Conservation (phyloP, 2,888 invertebrate genomes). For the Pocota personata region DNA sequence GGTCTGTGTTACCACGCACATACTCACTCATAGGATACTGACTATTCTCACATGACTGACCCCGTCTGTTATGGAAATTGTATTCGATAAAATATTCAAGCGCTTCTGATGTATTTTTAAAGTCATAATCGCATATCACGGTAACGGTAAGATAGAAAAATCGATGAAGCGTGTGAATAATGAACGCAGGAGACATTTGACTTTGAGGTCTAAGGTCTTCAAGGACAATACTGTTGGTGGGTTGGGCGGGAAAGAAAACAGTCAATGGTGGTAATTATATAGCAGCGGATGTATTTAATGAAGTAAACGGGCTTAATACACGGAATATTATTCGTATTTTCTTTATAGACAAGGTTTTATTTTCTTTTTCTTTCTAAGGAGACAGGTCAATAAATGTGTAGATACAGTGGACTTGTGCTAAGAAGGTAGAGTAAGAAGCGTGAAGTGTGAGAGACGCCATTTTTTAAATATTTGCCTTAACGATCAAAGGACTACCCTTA, state of each 20-base stretch:
- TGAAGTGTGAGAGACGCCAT: no score
- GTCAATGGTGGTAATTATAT: conserved; percentile 23
- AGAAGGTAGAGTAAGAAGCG: no score
- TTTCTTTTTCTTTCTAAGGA: neutral
- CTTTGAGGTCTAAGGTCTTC: conserved; percentile 52
- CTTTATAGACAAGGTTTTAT: neutral
- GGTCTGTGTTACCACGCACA: conserved; percentile 1
- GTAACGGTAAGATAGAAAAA: conserved; percentile 22
- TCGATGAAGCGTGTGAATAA: conserved; percentile 58
- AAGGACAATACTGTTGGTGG: conserved; percentile 13
- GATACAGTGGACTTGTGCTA: neutral
- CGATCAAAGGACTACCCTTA: no score
- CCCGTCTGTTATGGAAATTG: neutral
- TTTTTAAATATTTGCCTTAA: no score
- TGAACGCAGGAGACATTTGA: conserved; percentile 39
- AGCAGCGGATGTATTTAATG: neutral
- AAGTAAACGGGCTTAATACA: neutral
- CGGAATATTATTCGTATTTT: neutral
- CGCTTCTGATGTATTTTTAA: conserved; percentile 23
- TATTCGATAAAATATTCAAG: conserved; percentile 25
- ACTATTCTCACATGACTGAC: conserved; percentile 1
- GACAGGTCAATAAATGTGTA: neutral
- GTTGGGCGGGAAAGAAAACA: neutral
- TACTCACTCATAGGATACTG: neutral
- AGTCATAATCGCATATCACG: conserved; percentile 19